Evolutionary conservation across 2,888 invertebrate genomes (phyloP).

Genomic region (Tuberolachnus salignus): DNA sequence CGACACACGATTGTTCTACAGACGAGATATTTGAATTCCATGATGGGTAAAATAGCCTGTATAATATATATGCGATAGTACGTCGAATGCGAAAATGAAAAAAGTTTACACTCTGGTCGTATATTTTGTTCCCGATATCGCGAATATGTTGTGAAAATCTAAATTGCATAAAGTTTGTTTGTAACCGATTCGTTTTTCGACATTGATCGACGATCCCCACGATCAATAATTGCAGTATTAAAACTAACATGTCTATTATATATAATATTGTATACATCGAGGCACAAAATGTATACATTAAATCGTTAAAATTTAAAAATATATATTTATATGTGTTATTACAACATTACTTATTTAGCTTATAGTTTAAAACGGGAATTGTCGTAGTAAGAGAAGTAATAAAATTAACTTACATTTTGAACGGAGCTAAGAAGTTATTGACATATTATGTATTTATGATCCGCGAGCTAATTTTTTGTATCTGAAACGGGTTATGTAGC

Average conservation of each 20-base stretch:
- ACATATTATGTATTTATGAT: not conserved
- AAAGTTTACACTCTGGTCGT: conserved; percentile 32
- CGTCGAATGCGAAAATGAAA: conserved; percentile 45
- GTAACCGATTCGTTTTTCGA: conserved; percentile 29
- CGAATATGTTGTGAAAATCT: conserved; percentile 26
- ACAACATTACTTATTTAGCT: not conserved
- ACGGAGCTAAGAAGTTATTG: not conserved
- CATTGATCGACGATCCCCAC: conserved; percentile 42
- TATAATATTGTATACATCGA: not conserved
- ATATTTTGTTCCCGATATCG: conserved; percentile 25
- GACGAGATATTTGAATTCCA: not conserved
- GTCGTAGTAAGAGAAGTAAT: not conserved
- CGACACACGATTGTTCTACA: too few species aligned
- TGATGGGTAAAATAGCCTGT: conserved; percentile 10
- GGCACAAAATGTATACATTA: conserved; percentile 3
- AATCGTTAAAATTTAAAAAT: not conserved
- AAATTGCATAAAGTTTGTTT: conserved; percentile 52
- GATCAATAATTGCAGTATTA: not conserved
- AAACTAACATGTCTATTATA: conserved; percentile 1
- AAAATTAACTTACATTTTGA: not conserved
- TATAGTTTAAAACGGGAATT: too few species aligned
- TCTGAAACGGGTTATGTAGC: too few species aligned
- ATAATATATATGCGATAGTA: conserved; percentile 18
- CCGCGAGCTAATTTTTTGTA: too few species aligned
- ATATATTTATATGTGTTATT: not conserved